Evolutionary conservation across 2,797 vertebrate species (phyloP).

Genomic region (Galaxias olidus): DNA sequence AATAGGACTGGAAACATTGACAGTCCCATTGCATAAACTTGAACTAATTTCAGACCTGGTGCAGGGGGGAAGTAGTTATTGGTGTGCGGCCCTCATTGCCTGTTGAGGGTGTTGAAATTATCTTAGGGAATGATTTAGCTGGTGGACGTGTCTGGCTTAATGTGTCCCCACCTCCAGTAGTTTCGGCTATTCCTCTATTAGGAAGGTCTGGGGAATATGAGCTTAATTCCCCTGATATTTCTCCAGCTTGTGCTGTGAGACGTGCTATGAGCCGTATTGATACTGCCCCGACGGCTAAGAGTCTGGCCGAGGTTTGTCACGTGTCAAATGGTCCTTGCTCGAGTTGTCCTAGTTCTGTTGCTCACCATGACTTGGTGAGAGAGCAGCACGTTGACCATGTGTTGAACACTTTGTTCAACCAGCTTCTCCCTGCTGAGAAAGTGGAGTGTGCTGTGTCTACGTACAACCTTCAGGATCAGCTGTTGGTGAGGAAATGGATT

Average conservation of each 20-base stretch:
- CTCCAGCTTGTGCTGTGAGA: neutral
- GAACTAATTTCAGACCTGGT: neutral
- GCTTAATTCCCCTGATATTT: no score
- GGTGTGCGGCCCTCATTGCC: constrained; percentile 10
- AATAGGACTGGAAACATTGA: neutral
- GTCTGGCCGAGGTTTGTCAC: neutral
- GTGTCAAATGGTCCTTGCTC: neutral
- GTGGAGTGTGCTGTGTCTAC: neutral
- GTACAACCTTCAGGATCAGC: no score
- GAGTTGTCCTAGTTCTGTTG: neutral
- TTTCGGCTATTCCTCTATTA: neutral
- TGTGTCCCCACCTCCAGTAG: neutral
- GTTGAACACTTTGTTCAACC: neutral
- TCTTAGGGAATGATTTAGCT: constrained; percentile 18
- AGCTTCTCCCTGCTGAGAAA: neutral
- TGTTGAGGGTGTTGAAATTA: constrained; percentile 7
- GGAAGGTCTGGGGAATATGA: no score
- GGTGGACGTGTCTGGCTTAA: neutral
- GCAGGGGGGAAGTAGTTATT: constrained; percentile 2
- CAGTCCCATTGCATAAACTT: constrained; percentile 2
- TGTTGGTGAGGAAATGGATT: no score
- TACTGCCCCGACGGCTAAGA: neutral
- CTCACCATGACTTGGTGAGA: neutral
- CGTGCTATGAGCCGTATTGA: neutral
- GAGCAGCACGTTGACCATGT: neutral